Evolutionary conservation across 2,888 invertebrate species (phyloP).

Genomic region (Drosophila lacicola): DNA sequence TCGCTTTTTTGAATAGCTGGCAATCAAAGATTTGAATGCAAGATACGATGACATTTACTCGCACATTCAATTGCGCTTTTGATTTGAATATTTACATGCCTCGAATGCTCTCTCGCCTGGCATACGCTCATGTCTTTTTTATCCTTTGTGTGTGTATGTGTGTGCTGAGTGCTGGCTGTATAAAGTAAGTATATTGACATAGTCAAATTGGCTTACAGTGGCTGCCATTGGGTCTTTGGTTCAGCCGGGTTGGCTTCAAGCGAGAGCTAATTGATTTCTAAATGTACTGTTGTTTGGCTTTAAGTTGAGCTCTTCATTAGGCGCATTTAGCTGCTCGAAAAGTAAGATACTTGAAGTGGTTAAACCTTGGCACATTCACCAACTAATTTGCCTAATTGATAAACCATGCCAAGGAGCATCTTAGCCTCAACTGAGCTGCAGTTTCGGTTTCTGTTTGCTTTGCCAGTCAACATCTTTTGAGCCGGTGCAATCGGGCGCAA

Average conservation of each 20-base stretch:
- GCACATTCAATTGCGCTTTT: conserved; percentile 81
- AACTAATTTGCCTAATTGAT: conserved; percentile 79
- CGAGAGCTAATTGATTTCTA: conserved; percentile 64
- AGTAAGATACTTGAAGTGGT: conserved; percentile 18
- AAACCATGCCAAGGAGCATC: conserved; percentile 61
- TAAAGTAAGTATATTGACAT: conserved; percentile 61
- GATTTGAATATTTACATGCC: conserved; percentile 80
- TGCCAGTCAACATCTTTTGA: conserved; percentile 72
- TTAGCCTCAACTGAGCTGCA: conserved; percentile 40
- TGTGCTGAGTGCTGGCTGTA: conserved; percentile 23
- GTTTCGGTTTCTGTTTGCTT: conserved; percentile 50
- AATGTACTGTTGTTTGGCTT: conserved; percentile 46
- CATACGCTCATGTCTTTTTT: conserved; percentile 36
- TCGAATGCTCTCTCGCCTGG: conserved; percentile 17
- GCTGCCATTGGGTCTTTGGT: conserved; percentile 47
- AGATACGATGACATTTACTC: conserved; percentile 81
- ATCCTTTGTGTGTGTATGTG: conserved; percentile 52
- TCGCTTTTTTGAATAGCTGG: conserved; percentile 74
- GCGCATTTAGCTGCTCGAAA: conserved; percentile 41
- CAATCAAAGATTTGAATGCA: conserved; percentile 80
- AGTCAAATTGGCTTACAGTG: conserved; percentile 70
- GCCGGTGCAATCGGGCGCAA: conserved; percentile 59
- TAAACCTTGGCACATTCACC: conserved; percentile 41
- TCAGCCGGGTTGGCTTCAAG: conserved; percentile 2
- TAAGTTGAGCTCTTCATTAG: conserved; percentile 46